phyloP scores from a whole-genome alignment of 92 coral and sea anemone genomes.

The Porites lobata region DNA sequence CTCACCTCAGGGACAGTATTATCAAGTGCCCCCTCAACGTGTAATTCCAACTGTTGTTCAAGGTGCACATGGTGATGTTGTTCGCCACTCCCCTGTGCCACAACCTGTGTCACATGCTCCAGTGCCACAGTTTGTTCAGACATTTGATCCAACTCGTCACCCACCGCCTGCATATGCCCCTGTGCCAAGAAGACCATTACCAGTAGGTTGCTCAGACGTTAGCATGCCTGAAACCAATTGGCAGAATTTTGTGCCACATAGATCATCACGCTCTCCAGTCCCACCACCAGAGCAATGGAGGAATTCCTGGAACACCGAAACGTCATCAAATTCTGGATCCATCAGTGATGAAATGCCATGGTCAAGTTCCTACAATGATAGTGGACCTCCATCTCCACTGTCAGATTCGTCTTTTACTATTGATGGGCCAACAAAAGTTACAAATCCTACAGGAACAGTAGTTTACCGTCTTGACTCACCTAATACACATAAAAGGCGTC shows the following conservation, averaged over 20 bases:
- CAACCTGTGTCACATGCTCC: conserved; percentile 48
- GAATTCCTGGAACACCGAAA: conserved; percentile 91
- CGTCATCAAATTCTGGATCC: conserved; percentile 86
- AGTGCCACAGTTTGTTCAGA: conserved; percentile 77
- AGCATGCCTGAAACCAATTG: conserved; percentile 60
- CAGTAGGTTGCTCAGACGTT: conserved; percentile 48
- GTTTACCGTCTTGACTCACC: conserved; percentile 75
- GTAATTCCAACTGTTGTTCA: conserved; percentile 24
- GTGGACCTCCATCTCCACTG: conserved; percentile 89
- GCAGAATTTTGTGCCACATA: conserved; percentile 37
- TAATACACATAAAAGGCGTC: conserved; percentile 41
- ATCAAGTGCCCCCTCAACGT: conserved; percentile 29
- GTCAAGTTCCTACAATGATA: conserved; percentile 75
- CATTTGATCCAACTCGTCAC: conserved; percentile 67
- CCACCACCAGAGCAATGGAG: conserved; percentile 78
- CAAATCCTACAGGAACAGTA: conserved; percentile 84
- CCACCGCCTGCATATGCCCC: conserved; percentile 93
- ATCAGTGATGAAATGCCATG: conserved; percentile 93
- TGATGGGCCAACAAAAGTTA: conserved; percentile 75
- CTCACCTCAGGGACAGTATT: conserved; percentile 60
- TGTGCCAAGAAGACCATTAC: conserved; percentile 59
- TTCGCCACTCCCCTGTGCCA: conserved; percentile 66
- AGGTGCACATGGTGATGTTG: conserved; percentile 15
- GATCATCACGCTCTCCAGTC: conserved; percentile 70
- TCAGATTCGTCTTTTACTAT: conserved; percentile 77